phyloP scores from a whole-genome alignment of 2,797 vertebrate species.

The Rhinella marina region DNA sequence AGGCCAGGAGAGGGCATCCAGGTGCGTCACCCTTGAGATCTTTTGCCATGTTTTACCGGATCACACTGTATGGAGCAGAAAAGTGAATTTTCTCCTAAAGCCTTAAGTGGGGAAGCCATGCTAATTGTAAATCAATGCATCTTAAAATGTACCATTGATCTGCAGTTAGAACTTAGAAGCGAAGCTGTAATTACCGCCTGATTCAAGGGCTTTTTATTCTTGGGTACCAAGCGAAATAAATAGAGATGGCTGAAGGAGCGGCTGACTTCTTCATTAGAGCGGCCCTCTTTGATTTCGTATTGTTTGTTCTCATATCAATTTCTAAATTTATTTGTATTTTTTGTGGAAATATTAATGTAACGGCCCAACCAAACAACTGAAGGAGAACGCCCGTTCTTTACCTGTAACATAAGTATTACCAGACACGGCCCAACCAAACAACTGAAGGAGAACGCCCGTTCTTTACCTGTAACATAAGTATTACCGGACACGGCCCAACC shows the following conservation, averaged over 20 bases:
- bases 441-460: neutral
- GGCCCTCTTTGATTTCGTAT: slow-evolving; percentile 65
- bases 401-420: too few species aligned
- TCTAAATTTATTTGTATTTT: neutral
- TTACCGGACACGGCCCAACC: too few species aligned
- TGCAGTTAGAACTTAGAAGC: slow-evolving; percentile 86
- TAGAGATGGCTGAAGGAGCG: slow-evolving; percentile 12
- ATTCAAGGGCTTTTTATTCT: slow-evolving; percentile 78
- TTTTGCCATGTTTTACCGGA: slow-evolving; percentile 3
- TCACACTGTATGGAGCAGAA: slow-evolving; percentile 17
- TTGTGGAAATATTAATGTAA: neutral
- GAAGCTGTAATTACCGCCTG: slow-evolving; percentile 79
- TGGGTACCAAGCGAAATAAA: slow-evolving; percentile 79
- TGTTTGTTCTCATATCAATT: neutral
- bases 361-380: neutral
- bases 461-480: too few species aligned
- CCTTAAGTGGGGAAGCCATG: slow-evolving; percentile 83
- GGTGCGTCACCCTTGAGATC: neutral
- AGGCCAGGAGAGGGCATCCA: neutral
- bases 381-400: neutral
- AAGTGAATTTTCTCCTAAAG: slow-evolving; percentile 68
- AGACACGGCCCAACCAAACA: too few species aligned
- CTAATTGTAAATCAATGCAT: slow-evolving; percentile 93
- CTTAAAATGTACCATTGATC: slow-evolving; percentile 91
- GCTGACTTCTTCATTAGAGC: slow-evolving; percentile 73